Conservation (phyloP, 1,140 invertebrate genomes). For the Brachionus asplanchnoidis region DNA sequence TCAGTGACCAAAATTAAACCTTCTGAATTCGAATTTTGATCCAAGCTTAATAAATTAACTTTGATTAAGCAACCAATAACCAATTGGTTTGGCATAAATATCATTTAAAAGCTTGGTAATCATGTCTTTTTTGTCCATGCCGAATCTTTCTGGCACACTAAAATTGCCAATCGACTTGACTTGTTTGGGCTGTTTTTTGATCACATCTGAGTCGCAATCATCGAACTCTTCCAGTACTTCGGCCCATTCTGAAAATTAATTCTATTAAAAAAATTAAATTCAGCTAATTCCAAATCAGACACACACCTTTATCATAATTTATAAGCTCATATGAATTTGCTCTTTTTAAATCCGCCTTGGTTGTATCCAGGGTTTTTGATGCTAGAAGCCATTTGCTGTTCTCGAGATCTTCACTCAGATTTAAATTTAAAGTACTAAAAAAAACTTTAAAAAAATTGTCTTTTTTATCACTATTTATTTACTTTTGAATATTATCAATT, state of each 20-base stretch:
- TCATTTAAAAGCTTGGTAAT: background rate
- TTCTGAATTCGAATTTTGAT: constrained; percentile 16
- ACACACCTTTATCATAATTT: constrained; percentile 10
- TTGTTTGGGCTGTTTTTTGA: background rate
- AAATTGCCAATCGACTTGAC: background rate
- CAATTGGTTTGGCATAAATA: background rate
- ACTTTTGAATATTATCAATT: constrained; percentile 27
- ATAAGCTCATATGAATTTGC: constrained; percentile 23
- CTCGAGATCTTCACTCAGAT: background rate
- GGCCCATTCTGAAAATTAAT: background rate
- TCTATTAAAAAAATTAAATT: background rate
- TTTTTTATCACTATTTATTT: background rate
- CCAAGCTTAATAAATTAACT: background rate
- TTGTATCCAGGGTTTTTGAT: background rate
- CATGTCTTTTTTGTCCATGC: background rate
- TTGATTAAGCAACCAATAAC: background rate
- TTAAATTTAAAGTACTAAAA: background rate
- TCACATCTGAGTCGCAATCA: background rate
- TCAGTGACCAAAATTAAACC: background rate
- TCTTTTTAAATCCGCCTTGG: background rate
- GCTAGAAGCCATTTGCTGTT: background rate
- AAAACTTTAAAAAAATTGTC: background rate
- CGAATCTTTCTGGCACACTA: background rate
- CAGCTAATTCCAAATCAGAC: background rate
- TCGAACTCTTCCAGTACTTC: background rate